phyloP scores from a whole-genome alignment of 2,797 vertebrate genomes.

The Carapus acus region DNA sequence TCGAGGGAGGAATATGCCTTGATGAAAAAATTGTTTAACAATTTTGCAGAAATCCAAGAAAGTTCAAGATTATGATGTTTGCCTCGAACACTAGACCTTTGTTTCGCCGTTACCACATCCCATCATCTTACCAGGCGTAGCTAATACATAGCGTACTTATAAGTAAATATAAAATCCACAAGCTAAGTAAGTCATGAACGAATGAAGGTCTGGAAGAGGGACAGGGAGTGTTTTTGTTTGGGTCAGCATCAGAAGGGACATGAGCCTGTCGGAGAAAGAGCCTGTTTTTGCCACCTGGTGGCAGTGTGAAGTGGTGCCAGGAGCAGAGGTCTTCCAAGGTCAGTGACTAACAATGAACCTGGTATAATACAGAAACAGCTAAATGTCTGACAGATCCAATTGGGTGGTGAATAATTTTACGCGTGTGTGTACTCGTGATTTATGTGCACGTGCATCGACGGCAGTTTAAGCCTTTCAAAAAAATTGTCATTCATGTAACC shows the following conservation, averaged over 20 bases:
- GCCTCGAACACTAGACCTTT: no score
- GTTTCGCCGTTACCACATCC: no score
- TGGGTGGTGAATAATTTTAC: conserved; percentile 11
- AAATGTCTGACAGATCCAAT: not conserved
- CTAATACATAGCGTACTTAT: no score
- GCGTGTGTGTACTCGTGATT: no score
- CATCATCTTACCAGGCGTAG: no score
- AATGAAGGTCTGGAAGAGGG: not conserved
- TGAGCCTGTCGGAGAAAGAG: not conserved
- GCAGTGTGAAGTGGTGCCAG: conserved; percentile 22
- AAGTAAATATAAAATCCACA: no score
- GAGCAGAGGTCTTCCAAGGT: conserved; percentile 3
- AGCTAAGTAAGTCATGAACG: no score
- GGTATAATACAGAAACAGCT: conserved; percentile 9
- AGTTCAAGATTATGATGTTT: no score
- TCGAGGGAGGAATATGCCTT: no score
- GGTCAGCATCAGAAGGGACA: not conserved
- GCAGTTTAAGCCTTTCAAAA: not conserved
- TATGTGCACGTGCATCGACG: not conserved
- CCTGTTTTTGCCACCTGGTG: conserved; percentile 35
- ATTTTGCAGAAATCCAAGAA: no score
- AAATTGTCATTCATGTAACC: conserved; percentile 27
- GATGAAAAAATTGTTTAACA: no score
- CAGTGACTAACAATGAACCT: conserved; percentile 12
- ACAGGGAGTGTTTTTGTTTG: not conserved